A percentile compares a stretch with the other conserved stretches of the same genome.
Evolutionary conservation across 2,888 invertebrate species (phyloP).

Genomic region (Argyra leucocephala): DNA sequence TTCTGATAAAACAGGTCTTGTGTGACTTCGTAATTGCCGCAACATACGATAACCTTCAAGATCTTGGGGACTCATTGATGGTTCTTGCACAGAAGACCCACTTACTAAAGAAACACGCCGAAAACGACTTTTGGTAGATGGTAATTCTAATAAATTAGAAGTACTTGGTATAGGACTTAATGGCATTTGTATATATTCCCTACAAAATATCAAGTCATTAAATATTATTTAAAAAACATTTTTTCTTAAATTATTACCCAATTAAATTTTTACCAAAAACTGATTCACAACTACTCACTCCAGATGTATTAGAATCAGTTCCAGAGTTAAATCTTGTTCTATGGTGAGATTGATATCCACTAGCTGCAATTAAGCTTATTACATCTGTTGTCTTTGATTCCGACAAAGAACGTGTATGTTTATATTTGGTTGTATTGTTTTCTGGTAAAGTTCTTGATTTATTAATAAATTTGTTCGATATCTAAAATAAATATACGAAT

Average conservation of each 20-base stretch:
- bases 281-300: slow-evolving; percentile 73
- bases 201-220: slow-evolving; percentile 17
- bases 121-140: slow-evolving; percentile 34
- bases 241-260: slow-evolving; percentile 41
- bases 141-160: slow-evolving; percentile 55
- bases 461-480: too few species aligned
- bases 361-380: slow-evolving; percentile 33
- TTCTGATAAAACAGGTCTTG: slow-evolving; percentile 58
- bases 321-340: slow-evolving; percentile 50
- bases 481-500: too few species aligned
- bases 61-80: slow-evolving; percentile 60
- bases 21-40: slow-evolving; percentile 56
- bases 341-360: slow-evolving; percentile 35
- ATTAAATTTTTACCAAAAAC: slow-evolving; percentile 53
- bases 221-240: not conserved
- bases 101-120: slow-evolving; percentile 34
- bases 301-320: slow-evolving; percentile 73
- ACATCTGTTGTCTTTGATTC: slow-evolving; percentile 62
- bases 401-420: slow-evolving; percentile 56
- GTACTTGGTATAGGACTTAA: slow-evolving; percentile 84
- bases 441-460: slow-evolving; percentile 50
- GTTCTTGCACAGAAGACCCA: slow-evolving; percentile 34
- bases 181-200: slow-evolving; percentile 64
- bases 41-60: slow-evolving; percentile 67
- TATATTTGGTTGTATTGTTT: slow-evolving; percentile 36